Evolutionary conservation across 2,113 vertebrate species (phyloP).

Genomic region (Haemorhous mexicanus): DNA sequence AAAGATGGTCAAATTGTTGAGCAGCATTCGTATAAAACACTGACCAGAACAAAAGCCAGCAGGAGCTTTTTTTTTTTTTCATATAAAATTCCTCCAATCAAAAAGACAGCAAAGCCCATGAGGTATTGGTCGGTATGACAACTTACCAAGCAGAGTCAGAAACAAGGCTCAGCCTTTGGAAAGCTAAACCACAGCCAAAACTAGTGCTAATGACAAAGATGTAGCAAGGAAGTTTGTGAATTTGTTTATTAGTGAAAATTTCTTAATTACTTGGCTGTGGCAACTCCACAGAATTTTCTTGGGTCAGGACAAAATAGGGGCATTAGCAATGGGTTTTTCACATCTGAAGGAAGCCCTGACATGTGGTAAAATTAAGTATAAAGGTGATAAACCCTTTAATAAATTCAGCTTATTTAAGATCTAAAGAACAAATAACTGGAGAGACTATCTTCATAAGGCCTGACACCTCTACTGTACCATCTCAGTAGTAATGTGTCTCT

Average conservation of each 20-base stretch:
- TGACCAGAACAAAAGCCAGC: neutral
- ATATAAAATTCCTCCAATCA: neutral
- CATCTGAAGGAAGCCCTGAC: neutral
- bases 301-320: neutral
- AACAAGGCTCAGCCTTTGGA: neutral
- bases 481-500: neutral
- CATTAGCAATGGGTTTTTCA: neutral
- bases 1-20: neutral
- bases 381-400: neutral
- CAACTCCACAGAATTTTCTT: neutral
- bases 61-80: neutral
- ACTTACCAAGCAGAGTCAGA: neutral
- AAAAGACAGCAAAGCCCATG: neutral
- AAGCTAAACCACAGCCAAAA: neutral
- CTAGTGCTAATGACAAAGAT: neutral
- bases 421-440: neutral
- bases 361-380: neutral
- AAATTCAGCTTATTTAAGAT: neutral
- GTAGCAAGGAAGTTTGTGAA: neutral
- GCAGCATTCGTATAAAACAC: neutral
- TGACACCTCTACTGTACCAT: neutral
- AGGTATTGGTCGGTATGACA: neutral
- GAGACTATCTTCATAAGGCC: neutral
- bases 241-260: neutral
- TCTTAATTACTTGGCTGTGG: neutral